Evolutionary conservation across 1,140 invertebrate genomes (phyloP), one percentile per base, ranked within the genome.

Genomic region (Drosophila ironensis): DNA sequence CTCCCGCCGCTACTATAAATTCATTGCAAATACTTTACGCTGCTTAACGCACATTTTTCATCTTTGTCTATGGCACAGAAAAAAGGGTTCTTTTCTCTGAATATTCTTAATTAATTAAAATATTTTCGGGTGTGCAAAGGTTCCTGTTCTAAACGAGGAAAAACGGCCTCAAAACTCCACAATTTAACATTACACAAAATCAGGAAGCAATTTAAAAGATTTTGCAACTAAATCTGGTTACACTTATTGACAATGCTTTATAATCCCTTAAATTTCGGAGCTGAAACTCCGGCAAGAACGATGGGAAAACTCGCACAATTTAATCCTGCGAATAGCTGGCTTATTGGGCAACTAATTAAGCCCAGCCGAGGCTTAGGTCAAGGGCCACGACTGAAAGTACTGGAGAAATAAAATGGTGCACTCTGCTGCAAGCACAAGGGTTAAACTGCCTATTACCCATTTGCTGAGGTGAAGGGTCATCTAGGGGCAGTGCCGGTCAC

Each of bases 41-140:
- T 76, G 59, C 73, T 76, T 76, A 76, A 66, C 48, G 46, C 45
- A 27, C 25, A 52, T 66, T 66, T 66, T 52, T 57, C 28, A 56
- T 47, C 14, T 59, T 27, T 47, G 33, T 38, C 60, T 64, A 40
- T 63, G 57, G 38, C 22, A n/a, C 5, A 22, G 3, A 54, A 52
- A 71, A 81, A 82, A 72, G 72, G 67, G 77, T 63, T 82, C 22
- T 28, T 59, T 70, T 66, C 38, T 30, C 38, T 47, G 66, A 52
- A 45, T 46, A 70, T 78, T 80, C 54, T 63, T 76, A 63, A 76
- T 82, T 81, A 81, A 82, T 82, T 71, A 76, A 72, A 81, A 72
- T 82, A 82, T 72, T 82, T 61, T 47, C 19, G 28, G 16, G 9
- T 44, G 16, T 37, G 27, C 38, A 33, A 33, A 12, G 30, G 30